Percentiles rank a stretch among this genome's conserved stretches.
These are phyloP conservation scores for Amphimallon solstitiale DNA, from an alignment of 2,888 invertebrate genomes.

Conservation along the genomic window DNA sequence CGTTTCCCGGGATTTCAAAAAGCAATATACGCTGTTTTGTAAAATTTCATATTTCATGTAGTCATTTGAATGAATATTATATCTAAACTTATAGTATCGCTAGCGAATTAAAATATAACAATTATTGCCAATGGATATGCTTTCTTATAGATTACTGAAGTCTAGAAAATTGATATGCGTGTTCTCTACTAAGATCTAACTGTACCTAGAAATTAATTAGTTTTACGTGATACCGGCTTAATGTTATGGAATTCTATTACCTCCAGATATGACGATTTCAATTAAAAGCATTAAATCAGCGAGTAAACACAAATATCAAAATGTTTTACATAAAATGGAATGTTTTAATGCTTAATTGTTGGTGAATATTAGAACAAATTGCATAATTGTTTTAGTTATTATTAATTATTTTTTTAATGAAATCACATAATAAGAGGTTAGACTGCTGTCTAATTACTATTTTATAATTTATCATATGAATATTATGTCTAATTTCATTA, in stretches of 20 bases:
- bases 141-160: too few species aligned
- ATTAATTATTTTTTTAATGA: conserved; percentile 16
- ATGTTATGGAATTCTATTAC: neutral
- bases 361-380: conserved; percentile 17
- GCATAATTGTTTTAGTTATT: conserved; percentile 16
- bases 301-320: neutral
- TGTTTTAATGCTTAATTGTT: conserved; percentile 9
- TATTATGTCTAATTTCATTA: neutral
- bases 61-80: too few species aligned
- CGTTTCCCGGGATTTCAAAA: too few species aligned
- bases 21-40: too few species aligned
- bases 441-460: conserved; percentile 23
- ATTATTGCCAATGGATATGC: too few species aligned
- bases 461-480: conserved; percentile 11
- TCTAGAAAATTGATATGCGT: too few species aligned
- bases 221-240: neutral
- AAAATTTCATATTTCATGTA: too few species aligned
- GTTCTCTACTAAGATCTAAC: neutral
- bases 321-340: conserved; percentile 17
- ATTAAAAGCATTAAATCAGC: conserved; percentile 1
- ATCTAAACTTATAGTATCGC: too few species aligned
- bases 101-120: too few species aligned
- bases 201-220: neutral
- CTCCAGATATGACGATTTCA: neutral
- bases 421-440: conserved; percentile 9